Evolutionary conservation across 2,888 invertebrate genomes (phyloP).

Genomic region (Xestia rhomboidea): DNA sequence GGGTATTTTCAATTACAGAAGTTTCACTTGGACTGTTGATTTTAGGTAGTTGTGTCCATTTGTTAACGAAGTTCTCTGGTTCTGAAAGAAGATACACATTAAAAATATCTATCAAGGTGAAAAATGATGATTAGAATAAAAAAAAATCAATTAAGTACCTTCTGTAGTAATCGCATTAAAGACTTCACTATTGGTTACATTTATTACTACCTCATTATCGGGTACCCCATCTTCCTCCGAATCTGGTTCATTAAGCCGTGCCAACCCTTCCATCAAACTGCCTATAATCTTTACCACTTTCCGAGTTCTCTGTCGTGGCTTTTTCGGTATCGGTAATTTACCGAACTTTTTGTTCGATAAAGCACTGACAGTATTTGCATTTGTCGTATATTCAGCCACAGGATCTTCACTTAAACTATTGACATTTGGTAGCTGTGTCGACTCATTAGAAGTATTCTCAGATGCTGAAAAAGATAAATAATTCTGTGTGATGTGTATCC

Average conservation of each 20-base stretch:
- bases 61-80: too few relatives aligned
- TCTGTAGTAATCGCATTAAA: background rate
- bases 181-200: background rate
- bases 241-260: background rate
- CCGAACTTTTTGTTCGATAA: background rate
- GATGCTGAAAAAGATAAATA: background rate
- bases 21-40: background rate
- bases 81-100: too few relatives aligned
- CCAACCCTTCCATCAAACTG: background rate
- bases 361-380: background rate
- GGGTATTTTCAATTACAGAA: background rate
- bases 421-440: background rate
- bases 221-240: background rate
- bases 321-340: background rate
- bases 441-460: background rate
- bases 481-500: background rate
- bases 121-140: too few relatives aligned
- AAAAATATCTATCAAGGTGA: too few relatives aligned
- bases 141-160: too few relatives aligned
- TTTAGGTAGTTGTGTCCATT: background rate
- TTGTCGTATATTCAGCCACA: background rate
- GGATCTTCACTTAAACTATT: background rate
- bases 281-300: background rate
- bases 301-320: background rate
- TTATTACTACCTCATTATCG: background rate